Conservation (phyloP, 2,888 invertebrate genomes). For the Zele albiditarsus region DNA sequence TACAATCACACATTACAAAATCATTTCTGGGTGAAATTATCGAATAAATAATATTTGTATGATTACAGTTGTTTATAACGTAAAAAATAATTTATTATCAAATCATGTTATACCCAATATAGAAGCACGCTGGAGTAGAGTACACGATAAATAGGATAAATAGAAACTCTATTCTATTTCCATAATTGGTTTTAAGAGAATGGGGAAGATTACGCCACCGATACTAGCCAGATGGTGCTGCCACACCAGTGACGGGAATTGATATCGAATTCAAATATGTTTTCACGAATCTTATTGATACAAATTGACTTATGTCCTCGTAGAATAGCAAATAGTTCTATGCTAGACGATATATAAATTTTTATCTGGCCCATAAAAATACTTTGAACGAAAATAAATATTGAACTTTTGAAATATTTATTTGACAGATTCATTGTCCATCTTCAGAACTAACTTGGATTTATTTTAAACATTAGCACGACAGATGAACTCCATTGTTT, state of each 20-base stretch:
- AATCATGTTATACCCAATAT: slow-evolving; percentile 25
- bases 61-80: slow-evolving; percentile 29
- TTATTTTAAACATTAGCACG: too few species aligned
- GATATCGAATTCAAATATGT: too few species aligned
- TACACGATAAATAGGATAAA: neutral
- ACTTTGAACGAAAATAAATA: too few species aligned
- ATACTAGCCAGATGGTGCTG: neutral
- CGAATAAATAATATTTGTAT: neutral
- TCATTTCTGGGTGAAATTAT: neutral
- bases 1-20: neutral
- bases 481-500: neutral
- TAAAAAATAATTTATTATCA: slow-evolving; percentile 49
- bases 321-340: too few species aligned
- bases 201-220: neutral
- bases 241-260: too few species aligned
- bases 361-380: too few species aligned
- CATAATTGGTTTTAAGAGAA: neutral
- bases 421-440: too few species aligned
- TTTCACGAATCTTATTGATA: too few species aligned
- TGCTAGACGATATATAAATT: too few species aligned
- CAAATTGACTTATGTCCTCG: too few species aligned
- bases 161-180: neutral
- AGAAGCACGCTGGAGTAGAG: neutral
- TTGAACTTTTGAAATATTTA: too few species aligned
- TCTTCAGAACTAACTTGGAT: too few species aligned